phyloP scores from a whole-genome alignment of 64 coral and sea anemone species.

The Actinia tenebrosa region DNA sequence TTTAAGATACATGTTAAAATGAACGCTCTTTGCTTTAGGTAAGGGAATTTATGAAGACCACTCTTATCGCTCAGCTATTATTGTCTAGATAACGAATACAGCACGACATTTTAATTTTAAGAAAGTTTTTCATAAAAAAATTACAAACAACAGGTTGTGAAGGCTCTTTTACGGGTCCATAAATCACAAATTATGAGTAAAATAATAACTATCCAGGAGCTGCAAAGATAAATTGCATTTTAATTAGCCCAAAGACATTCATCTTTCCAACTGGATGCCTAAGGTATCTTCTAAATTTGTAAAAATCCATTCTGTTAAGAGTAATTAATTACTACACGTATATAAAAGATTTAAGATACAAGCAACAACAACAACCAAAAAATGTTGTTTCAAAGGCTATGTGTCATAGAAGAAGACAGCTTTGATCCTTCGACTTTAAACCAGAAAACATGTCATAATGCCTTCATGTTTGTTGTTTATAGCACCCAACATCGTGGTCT shows the following conservation, averaged over 20 bases:
- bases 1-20: too few relatives aligned
- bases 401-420: background rate
- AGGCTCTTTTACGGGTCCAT: background rate
- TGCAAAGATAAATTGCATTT: slow-evolving; percentile 7
- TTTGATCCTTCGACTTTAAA: background rate
- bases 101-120: background rate
- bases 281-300: slow-evolving; percentile 6
- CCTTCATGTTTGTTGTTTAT: background rate
- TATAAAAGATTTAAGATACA: background rate
- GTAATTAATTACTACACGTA: slow-evolving; percentile 1
- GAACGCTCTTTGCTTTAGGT: too few relatives aligned
- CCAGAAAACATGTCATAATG: background rate
- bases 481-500: background rate
- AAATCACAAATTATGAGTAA: slow-evolving; percentile 1
- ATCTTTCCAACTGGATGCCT: background rate
- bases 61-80: background rate
- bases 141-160: background rate
- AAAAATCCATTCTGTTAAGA: background rate
- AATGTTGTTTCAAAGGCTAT: background rate
- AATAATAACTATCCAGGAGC: slow-evolving; percentile 14
- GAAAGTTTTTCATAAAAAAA: background rate
- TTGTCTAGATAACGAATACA: background rate
- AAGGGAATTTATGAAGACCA: too few relatives aligned
- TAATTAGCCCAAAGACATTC: slow-evolving; percentile 4
- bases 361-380: background rate